Base-by-base conservation (phyloP, 1,140 invertebrate species). In the Vanessa atalanta region DNA sequence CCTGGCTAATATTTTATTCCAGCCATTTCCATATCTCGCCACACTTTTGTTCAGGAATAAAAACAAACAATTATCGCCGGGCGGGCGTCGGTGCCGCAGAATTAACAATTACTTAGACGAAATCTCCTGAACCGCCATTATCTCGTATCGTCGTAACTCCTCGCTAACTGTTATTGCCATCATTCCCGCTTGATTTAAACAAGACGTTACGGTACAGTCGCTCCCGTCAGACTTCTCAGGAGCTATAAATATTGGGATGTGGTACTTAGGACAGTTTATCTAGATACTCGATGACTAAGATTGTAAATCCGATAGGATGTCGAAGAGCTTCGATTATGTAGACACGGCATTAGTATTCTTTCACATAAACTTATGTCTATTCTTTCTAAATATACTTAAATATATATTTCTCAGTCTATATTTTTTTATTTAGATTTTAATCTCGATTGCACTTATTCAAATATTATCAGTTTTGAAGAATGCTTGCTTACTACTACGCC, bases 161-260 rank as follows among this genome's bases (percentile, higher is more conserved):
- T 79, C 78, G 88, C 83, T 91, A 91, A 91, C 87, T 90, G 89
- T 91, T 91, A 91, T 91, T 84, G 85, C 88, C 85, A 87, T 90
- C 89, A 90, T 91, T 91, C 84, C 78, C 79, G 85, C 83, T 86
- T 91, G 89, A 91, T 91, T 91, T 91, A 91, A 90, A 86, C 89
- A 90, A 88, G 87, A 89, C 89, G 87, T 88, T 88, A 87, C 75
- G 78, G 78, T 79, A 78, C 80, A 83, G 85, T 79, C 78, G 80
- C 80, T 70, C 74, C 75, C 77, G 78, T 78, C 82, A 78, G 60
- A 72, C 70, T 23, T 20, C 23, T 48, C 43, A 11, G 11, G 43
- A 66, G 1, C 43, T 50, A 55, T 2, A 67, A 70, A 75, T 57
- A 50, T 16, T 31, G 50, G 73, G 67, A 75, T 26, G 11, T 15